phyloP scores from a whole-genome alignment of 1,140 invertebrate species.

The Phenacoccus solenopsis region DNA sequence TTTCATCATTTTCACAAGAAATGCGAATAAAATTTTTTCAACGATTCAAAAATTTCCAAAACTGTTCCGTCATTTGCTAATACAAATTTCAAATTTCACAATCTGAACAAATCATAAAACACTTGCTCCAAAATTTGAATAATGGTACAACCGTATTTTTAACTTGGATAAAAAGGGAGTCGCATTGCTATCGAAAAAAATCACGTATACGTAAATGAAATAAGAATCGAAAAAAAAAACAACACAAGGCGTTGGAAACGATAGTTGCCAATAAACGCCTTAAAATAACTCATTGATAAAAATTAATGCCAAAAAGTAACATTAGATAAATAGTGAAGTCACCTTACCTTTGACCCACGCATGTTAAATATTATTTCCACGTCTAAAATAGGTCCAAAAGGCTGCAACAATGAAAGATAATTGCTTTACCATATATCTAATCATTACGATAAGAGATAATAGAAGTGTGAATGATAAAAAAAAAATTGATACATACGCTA shows the following conservation, averaged over 20 bases:
- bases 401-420: not conserved
- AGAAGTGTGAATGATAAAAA: not conserved
- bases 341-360: not conserved
- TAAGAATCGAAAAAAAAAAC: not conserved
- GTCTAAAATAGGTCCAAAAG: constrained; percentile 3
- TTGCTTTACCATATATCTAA: not conserved
- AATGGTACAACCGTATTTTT: no score
- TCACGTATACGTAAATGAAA: not conserved
- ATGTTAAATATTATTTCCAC: constrained; percentile 9
- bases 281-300: not conserved
- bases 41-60: no score
- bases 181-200: no score
- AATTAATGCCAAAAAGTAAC: not conserved
- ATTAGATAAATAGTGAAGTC: no score
- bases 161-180: no score
- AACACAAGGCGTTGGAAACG: not conserved
- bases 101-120: no score
- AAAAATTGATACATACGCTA: constrained; percentile 60
- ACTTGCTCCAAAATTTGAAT: no score
- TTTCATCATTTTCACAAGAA: no score
- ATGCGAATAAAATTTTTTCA: no score
- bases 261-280: constrained; percentile 1
- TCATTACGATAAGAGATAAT: not conserved
- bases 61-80: no score
- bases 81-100: no score